Evolutionary conservation across 1,140 invertebrate species (phyloP).

Genomic region (Drosophila kepulauana): DNA sequence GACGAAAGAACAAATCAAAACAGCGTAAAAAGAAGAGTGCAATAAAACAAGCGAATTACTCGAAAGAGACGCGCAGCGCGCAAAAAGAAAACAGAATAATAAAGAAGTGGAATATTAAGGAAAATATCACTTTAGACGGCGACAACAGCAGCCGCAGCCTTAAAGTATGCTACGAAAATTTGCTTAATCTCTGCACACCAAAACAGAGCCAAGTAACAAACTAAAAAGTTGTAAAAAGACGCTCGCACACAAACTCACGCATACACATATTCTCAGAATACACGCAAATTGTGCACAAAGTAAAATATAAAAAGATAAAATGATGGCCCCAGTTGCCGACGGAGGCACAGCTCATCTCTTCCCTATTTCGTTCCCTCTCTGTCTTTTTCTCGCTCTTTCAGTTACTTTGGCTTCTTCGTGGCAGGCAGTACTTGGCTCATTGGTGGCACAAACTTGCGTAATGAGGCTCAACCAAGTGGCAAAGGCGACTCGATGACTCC

Average conservation of each 20-base stretch:
- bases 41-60: slow-evolving; percentile 76
- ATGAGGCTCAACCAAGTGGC: slow-evolving; percentile 59
- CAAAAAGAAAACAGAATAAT: slow-evolving; percentile 75
- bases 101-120: slow-evolving; percentile 65
- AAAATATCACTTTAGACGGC: slow-evolving; percentile 49
- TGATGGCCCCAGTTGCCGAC: slow-evolving; percentile 34
- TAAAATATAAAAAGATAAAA: slow-evolving; percentile 68
- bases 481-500: slow-evolving; percentile 53
- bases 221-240: slow-evolving; percentile 79
- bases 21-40: slow-evolving; percentile 70
- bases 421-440: slow-evolving; percentile 20
- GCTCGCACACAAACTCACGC: slow-evolving; percentile 43
- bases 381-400: background rate
- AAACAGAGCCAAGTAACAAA: slow-evolving; percentile 58
- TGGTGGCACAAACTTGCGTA: slow-evolving; percentile 66
- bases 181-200: slow-evolving; percentile 68
- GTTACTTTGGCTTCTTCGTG: background rate
- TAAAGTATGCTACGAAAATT: slow-evolving; percentile 66
- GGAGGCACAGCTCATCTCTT: slow-evolving; percentile 1
- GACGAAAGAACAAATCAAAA: slow-evolving; percentile 75
- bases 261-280: slow-evolving; percentile 21
- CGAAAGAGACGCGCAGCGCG: slow-evolving; percentile 34
- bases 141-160: slow-evolving; percentile 40
- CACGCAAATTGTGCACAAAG: slow-evolving; percentile 72
- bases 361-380: background rate